Conservation (phyloP, 1,140 invertebrate genomes). For the Eulimnadia texana region DNA sequence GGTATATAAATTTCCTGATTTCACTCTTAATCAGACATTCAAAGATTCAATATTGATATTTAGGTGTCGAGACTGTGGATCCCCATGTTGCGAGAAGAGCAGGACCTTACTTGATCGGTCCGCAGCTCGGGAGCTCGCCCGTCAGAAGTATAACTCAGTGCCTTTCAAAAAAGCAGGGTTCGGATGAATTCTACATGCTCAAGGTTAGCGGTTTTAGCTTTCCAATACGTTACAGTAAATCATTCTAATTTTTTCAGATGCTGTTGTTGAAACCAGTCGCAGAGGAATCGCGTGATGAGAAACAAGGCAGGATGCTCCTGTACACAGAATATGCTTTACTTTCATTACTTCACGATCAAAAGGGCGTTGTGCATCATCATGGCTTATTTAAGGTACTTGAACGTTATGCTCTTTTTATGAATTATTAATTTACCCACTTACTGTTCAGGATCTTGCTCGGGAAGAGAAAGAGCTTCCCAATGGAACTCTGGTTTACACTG, state of each 20-base stretch:
- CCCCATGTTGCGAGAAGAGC: conserved; percentile 30
- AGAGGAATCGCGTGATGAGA: conserved; percentile 56
- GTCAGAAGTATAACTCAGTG: conserved; percentile 65
- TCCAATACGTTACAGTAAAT: background rate
- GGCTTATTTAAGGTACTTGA: conserved; percentile 68
- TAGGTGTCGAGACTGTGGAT: background rate
- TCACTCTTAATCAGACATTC: too few relatives aligned
- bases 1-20: too few relatives aligned
- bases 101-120: conserved; percentile 49
- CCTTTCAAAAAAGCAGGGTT: conserved; percentile 52
- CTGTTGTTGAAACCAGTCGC: conserved; percentile 38
- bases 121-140: conserved; percentile 53
- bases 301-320: conserved; percentile 64
- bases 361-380: conserved; percentile 64
- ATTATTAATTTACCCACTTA: conserved; percentile 7
- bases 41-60: too few relatives aligned
- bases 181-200: conserved; percentile 57
- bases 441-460: conserved; percentile 46
- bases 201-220: conserved; percentile 40
- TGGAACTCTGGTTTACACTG: conserved; percentile 41
- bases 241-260: conserved; percentile 28
- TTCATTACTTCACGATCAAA: conserved; percentile 49
- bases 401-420: background rate
- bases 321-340: conserved; percentile 66
- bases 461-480: conserved; percentile 41